phyloP scores from a whole-genome alignment of 2,888 invertebrate species.

The Adelognathus sp. region DNA sequence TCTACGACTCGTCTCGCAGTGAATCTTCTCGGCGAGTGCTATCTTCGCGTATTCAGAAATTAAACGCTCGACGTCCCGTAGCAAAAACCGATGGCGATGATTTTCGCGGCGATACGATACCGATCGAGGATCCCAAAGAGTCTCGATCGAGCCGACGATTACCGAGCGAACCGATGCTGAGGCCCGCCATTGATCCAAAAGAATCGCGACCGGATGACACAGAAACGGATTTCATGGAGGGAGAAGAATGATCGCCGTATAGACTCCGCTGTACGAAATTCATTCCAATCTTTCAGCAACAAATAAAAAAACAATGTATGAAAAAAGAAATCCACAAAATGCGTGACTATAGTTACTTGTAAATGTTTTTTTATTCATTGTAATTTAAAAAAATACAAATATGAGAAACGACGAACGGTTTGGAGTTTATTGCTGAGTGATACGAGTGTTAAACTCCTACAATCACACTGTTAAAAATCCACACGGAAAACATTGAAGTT shows the following conservation, averaged over 20 bases:
- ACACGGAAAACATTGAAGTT: too few species aligned
- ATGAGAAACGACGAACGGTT: constrained; percentile 12
- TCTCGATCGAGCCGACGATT: constrained; percentile 40
- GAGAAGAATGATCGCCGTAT: constrained; percentile 44
- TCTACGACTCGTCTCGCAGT: constrained; percentile 58
- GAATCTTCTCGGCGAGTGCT: not conserved
- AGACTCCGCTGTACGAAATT: not conserved
- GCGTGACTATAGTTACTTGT: constrained; percentile 45
- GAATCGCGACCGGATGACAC: constrained; percentile 46
- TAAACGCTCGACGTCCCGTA: constrained; percentile 1
- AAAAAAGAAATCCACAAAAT: constrained; percentile 3
- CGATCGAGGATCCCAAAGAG: constrained; percentile 41
- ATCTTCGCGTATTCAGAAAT: not conserved
- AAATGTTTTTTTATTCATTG: constrained; percentile 51
- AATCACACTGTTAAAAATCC: too few species aligned
- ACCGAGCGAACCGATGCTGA: constrained; percentile 19
- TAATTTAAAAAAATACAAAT: constrained; percentile 51
- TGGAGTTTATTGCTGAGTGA: not conserved
- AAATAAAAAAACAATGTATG: constrained; percentile 5
- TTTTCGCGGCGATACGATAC: constrained; percentile 4
- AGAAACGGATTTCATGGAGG: constrained; percentile 48
- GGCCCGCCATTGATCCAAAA: constrained; percentile 48
- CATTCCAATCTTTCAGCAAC: not conserved
- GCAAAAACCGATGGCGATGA: constrained; percentile 4
- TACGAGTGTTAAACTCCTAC: too few species aligned